A percentile compares a stretch with the other conserved stretches of the same genome.
Conservation (phyloP, 1,140 invertebrate genomes). For the Drosophila elegans region DNA sequence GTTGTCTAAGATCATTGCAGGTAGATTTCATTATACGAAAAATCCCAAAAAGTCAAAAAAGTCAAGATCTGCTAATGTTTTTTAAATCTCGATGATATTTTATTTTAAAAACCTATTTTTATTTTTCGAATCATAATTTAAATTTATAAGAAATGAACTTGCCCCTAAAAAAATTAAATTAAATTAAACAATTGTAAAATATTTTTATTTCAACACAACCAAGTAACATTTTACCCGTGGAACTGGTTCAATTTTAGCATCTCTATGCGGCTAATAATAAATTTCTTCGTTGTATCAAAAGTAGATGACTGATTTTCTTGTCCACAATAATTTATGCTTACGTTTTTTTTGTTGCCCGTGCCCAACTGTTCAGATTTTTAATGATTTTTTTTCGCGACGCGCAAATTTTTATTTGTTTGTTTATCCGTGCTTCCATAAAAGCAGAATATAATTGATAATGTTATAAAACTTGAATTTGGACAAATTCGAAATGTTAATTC, state of each 20-base stretch:
- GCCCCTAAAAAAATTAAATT: too few relatives aligned
- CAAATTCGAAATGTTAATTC: constrained; percentile 18
- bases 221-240: not conserved
- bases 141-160: too few relatives aligned
- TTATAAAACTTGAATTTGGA: constrained; percentile 24
- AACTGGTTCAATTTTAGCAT: constrained; percentile 27
- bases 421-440: constrained; percentile 19
- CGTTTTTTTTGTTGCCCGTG: constrained; percentile 1
- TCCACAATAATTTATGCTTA: constrained; percentile 27
- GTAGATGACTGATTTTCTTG: constrained; percentile 34
- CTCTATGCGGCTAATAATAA: not conserved
- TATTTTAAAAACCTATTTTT: too few relatives aligned
- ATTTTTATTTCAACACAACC: too few relatives aligned
- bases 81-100: too few relatives aligned
- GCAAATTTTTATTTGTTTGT: constrained; percentile 15
- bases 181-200: too few relatives aligned
- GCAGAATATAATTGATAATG: constrained; percentile 9
- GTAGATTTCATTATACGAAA: not conserved
- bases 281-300: constrained; percentile 9
- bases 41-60: too few relatives aligned
- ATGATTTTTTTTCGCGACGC: constrained; percentile 18
- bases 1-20: not conserved
- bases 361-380: constrained; percentile 4
- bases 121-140: too few relatives aligned
- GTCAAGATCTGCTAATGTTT: too few relatives aligned